Conservation (phyloP, 2,113 vertebrate genomes). For the Megalops atlanticus region DNA sequence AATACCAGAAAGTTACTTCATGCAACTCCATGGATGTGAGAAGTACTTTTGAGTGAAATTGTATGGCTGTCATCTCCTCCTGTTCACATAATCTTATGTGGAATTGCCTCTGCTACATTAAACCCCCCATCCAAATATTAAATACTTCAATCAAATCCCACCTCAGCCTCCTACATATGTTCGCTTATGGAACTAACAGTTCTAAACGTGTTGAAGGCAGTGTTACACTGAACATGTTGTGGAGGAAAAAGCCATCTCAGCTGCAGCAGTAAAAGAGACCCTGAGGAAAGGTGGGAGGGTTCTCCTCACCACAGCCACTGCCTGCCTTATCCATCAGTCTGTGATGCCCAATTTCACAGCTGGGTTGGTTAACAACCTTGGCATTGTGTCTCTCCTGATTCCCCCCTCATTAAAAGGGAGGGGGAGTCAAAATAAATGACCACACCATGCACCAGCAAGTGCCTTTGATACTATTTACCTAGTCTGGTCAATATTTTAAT, state of each 20-base stretch:
- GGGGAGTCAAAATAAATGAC: background rate
- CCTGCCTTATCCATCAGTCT: background rate
- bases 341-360: conserved; percentile 4
- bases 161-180: background rate
- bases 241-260: no score
- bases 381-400: no score
- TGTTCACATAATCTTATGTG: background rate
- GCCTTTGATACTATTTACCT: background rate
- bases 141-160: background rate
- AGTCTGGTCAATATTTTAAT: background rate
- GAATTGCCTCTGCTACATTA: background rate
- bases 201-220: background rate
- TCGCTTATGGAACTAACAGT: background rate
- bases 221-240: background rate
- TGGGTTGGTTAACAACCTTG: background rate
- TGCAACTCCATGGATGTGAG: no score
- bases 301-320: background rate
- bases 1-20: no score
- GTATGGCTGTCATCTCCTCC: background rate
- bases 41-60: background rate
- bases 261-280: background rate
- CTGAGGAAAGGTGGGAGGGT: background rate
- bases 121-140: background rate
- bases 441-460: background rate
- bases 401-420: background rate